phyloP scores from a whole-genome alignment of 2,888 invertebrate species.

The Eulithis testata region DNA sequence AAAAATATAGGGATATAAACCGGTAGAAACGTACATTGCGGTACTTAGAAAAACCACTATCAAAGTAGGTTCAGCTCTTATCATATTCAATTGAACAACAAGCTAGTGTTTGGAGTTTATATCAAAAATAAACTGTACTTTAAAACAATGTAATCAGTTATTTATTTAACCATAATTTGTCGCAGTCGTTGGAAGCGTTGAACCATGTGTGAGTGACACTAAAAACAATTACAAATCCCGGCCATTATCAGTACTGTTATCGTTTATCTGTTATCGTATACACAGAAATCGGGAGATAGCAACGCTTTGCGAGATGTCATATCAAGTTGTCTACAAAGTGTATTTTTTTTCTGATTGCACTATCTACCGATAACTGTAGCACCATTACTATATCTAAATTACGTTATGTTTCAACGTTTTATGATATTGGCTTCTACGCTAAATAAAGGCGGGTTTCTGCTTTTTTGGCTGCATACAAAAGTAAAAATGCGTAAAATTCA shows the following conservation, averaged over 20 bases:
- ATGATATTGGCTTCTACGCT: not conserved
- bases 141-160: constrained; percentile 7
- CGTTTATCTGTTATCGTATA: constrained; percentile 59
- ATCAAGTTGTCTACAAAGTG: constrained; percentile 62
- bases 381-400: constrained; percentile 44
- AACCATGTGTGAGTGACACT: constrained; percentile 48
- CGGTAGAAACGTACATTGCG: too few relatives aligned
- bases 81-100: too few relatives aligned
- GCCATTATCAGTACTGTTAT: constrained; percentile 61
- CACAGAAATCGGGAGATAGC: constrained; percentile 67
- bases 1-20: too few relatives aligned
- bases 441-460: not conserved
- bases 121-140: too few relatives aligned
- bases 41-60: too few relatives aligned
- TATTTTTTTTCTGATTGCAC: constrained; percentile 70
- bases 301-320: constrained; percentile 69
- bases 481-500: too few relatives aligned
- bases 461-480: not conserved
- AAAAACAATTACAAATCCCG: constrained; percentile 67
- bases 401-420: constrained; percentile 37
- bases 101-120: too few relatives aligned
- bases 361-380: constrained; percentile 60
- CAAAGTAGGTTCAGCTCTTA: too few relatives aligned
- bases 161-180: constrained; percentile 27
- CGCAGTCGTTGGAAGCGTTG: constrained; percentile 30